These are phyloP conservation scores for Todus mexicanus DNA, from an alignment of 2,797 vertebrate genomes.

Conservation along the genomic window DNA sequence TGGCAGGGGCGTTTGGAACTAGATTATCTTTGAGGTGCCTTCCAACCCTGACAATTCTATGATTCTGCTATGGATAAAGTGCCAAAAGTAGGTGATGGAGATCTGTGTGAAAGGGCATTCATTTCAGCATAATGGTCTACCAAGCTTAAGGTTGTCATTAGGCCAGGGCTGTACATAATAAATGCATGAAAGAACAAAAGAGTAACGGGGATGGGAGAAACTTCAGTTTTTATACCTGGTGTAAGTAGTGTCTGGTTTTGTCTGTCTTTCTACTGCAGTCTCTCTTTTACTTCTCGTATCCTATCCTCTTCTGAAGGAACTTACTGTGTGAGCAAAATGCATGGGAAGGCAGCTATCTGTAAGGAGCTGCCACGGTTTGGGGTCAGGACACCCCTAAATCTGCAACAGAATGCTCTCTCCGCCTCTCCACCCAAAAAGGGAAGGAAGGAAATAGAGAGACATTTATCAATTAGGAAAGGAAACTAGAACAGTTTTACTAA, in stretches of 20 bases:
- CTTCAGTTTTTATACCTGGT: accelerated
- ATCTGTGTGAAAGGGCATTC: not conserved
- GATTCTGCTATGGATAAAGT: not conserved
- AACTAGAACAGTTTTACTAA: no score
- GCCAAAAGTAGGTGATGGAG: not conserved
- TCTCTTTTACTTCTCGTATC: not conserved
- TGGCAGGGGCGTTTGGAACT: no score
- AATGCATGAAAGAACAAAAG: not conserved
- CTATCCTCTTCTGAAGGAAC: not conserved
- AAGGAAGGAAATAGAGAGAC: no score
- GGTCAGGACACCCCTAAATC: no score
- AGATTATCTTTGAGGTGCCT: no score
- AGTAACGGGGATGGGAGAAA: not conserved
- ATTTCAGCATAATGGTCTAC: not conserved
- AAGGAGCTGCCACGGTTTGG: no score
- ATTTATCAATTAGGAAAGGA: no score
- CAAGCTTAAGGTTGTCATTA: not conserved
- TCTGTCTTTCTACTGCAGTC: not conserved
- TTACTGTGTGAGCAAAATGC: not conserved
- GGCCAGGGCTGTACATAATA: not conserved
- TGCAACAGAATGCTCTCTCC: no score
- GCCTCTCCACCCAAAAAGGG: no score
- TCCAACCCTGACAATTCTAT: no score
- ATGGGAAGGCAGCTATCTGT: not conserved
- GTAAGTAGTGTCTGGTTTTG: not conserved